Percentiles rank a stretch among this genome's conserved stretches.
Evolutionary conservation across 2,888 invertebrate species (phyloP).

Genomic region (Parapristionchus giblindavisi): DNA sequence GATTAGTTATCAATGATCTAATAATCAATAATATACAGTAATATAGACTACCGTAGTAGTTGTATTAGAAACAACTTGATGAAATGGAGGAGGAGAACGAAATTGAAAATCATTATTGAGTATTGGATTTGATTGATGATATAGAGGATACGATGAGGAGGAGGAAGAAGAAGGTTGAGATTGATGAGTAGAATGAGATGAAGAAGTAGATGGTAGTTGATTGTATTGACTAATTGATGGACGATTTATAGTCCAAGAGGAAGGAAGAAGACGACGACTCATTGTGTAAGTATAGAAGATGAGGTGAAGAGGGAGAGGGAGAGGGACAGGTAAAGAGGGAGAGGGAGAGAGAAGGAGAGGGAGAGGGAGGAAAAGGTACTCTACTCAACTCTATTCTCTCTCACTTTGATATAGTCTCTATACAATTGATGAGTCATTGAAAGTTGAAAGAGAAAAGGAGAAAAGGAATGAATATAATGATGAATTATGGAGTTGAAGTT

Average conservation of each 20-base stretch:
- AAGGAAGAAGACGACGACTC: constrained; percentile 32
- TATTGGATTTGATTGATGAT: neutral
- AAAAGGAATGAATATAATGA: neutral
- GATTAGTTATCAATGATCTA: too few species aligned
- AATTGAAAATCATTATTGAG: constrained; percentile 30
- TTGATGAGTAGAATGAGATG: neutral
- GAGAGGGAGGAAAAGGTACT: constrained; percentile 17
- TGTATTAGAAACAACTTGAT: constrained; percentile 6
- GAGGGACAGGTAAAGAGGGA: neutral
- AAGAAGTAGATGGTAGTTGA: constrained; percentile 13
- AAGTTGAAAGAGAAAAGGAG: neutral
- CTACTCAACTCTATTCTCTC: constrained; percentile 6
- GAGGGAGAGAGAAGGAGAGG: constrained; percentile 9
- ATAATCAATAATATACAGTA: neutral
- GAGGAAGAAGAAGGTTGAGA: constrained; percentile 1
- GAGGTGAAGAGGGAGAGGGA: neutral
- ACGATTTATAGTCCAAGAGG: neutral
- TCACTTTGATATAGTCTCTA: constrained; percentile 11
- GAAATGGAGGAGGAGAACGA: constrained; percentile 28
- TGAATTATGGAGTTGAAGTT: neutral
- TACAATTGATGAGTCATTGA: constrained; percentile 3
- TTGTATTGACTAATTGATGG: neutral
- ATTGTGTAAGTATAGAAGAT: neutral
- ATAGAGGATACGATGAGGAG: neutral
- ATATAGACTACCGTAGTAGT: neutral